These are phyloP conservation scores for Hemicordylus capensis DNA, from an alignment of 2,113 vertebrate genomes.

Conservation along the genomic window DNA sequence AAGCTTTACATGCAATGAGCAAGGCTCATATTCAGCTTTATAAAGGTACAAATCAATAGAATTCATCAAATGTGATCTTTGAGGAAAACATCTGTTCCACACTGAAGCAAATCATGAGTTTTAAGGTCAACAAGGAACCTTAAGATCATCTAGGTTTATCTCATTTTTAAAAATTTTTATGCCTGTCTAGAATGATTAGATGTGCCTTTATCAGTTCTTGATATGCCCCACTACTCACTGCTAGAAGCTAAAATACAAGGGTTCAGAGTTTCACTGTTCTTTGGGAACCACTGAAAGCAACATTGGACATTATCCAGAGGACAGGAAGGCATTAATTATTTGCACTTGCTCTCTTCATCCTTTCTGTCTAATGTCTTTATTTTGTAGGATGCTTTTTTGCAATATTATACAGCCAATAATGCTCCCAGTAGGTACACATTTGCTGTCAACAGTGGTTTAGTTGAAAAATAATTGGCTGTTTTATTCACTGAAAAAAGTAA, in stretches of 20 bases:
- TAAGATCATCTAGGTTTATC: conserved; percentile 11
- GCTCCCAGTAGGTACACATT: no score
- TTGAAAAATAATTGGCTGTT: no score
- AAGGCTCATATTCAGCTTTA: conserved; percentile 14
- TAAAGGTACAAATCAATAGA: conserved; percentile 16
- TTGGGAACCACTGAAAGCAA: no score
- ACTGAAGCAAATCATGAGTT: conserved; percentile 2
- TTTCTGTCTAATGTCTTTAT: no score
- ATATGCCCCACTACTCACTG: neutral
- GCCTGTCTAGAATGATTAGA: neutral
- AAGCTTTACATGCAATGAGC: neutral
- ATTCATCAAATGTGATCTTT: conserved; percentile 27
- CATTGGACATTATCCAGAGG: no score
- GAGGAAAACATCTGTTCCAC: conserved; percentile 13
- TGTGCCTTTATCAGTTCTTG: neutral
- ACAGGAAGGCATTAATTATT: no score
- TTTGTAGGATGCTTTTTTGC: no score
- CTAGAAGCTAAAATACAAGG: neutral
- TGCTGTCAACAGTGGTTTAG: no score
- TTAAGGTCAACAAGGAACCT: conserved; percentile 14
- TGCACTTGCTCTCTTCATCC: no score
- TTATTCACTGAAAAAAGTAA: no score
- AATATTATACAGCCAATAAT: no score
- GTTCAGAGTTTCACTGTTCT: neutral
- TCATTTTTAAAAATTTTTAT: neutral